A percentile compares a stretch with the other conserved stretches of the same genome.
Evolutionary conservation across 2,113 vertebrate genomes (phyloP).

Genomic region (Hydrolagus affinis): DNA sequence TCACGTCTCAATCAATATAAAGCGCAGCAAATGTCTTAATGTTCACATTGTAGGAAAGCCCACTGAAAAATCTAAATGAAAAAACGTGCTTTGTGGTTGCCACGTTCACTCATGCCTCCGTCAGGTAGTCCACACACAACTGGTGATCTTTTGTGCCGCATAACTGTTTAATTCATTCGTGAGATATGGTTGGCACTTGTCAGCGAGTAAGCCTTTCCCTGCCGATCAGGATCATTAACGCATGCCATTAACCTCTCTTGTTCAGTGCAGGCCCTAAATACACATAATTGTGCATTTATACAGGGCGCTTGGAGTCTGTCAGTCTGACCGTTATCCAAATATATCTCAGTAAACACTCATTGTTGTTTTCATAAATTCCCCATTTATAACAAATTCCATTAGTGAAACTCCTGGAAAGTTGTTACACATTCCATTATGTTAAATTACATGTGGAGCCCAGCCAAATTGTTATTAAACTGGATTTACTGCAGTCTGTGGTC

Average conservation of each 20-base stretch:
- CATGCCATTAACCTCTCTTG: slow-evolving; percentile 33
- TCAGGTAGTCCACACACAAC: not conserved
- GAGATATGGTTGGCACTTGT: slow-evolving; percentile 26
- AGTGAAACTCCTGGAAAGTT: not conserved
- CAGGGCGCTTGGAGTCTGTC: slow-evolving; percentile 32
- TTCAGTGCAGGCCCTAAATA: slow-evolving; percentile 31
- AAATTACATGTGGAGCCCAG: not conserved
- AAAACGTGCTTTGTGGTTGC: no score
- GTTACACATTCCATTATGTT: not conserved
- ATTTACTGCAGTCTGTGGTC: slow-evolving; percentile 24
- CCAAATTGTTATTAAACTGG: not conserved
- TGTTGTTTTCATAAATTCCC: not conserved
- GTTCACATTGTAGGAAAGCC: no score
- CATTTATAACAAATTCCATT: not conserved
- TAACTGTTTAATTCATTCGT: not conserved
- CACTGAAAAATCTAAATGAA: no score
- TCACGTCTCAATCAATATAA: no score
- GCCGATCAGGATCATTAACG: slow-evolving; percentile 33
- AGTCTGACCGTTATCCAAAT: slow-evolving; percentile 35
- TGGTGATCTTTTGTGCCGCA: not conserved
- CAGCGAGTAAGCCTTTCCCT: slow-evolving; percentile 19
- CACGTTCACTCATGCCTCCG: no score
- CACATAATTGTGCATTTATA: slow-evolving; percentile 34
- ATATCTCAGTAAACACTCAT: slow-evolving; percentile 31
- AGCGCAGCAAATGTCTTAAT: no score